Evolutionary conservation across 1,140 invertebrate species (phyloP), one percentile per base, ranked within the genome.

Genomic region (Apis laboriosa): DNA sequence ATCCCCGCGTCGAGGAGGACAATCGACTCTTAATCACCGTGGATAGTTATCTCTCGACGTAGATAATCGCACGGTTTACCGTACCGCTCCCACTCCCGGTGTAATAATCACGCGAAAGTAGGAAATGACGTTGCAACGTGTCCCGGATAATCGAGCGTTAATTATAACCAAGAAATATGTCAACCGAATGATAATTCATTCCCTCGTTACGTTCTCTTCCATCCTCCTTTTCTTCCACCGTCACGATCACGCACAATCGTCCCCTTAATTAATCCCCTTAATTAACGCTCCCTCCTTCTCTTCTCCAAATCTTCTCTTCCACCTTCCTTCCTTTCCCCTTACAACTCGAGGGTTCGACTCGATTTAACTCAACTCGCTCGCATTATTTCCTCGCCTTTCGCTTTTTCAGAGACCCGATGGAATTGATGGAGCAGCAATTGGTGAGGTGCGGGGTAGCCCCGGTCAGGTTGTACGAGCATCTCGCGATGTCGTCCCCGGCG

Each of bases 341-440:
- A 24, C 9, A 3, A 34, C 24, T 24, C 28, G 34, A 34, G 34
- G 34, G 34, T 2, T 34, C 28, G 28, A 34, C 2, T 34, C 34
- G 34, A 34, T 3, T 34, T 4, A 34, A 34, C 34, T 34, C 34
- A 2, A 34, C 34, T 34, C 34, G 34, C 34, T 5, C 24, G n/a
- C 56, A n/a, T 2, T 13, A 9, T 12, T 77, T 53, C 17, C 34
- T 56, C 0, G 28, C 28, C 28, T 34, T 34, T 2, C 56, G 24
- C 24, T n/a, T 24, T 92, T 92, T 0, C 92, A 94, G 94, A 28
- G 94, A 94, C 63, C 94, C 93, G 5, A 94, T 94, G 94, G 94
- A 94, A 28, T 64, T 94, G 63, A 94, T 94, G 93, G 94, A 94
- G 74, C 94, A 94, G 76, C 94, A 94, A 73, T 77, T 94, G 68